Percentiles rank a stretch among this genome's conserved stretches.
Conservation (phyloP, 35 echinoderm and acorn worm genomes). For the Lytechinus pictus region DNA sequence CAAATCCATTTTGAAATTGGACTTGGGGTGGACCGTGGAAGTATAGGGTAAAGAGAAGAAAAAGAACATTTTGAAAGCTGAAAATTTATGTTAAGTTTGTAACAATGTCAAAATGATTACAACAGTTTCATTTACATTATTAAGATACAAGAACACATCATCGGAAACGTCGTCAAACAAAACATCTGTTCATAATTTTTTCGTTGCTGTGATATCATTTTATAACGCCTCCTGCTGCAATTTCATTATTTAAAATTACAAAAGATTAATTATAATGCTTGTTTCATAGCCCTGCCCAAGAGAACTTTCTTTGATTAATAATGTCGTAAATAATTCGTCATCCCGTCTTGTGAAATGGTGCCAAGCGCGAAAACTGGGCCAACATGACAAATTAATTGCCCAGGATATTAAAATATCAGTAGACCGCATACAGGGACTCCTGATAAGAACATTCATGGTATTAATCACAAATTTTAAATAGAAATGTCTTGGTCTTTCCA, state of each 20-base stretch:
- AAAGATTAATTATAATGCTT: background rate
- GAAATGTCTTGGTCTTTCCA: background rate
- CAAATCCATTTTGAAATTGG: too few species aligned
- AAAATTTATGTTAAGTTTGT: too few species aligned
- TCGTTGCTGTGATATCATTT: background rate
- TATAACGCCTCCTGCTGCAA: background rate
- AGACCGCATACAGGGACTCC: background rate
- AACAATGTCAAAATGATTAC: too few species aligned
- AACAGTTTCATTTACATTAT: too few species aligned
- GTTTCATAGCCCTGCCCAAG: background rate
- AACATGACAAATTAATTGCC: conserved; percentile 7
- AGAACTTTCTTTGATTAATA: background rate
- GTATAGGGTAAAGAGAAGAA: too few species aligned
- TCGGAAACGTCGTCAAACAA: too few species aligned
- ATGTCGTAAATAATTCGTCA: background rate
- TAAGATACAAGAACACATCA: too few species aligned
- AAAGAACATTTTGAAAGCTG: too few species aligned
- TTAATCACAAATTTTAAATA: background rate
- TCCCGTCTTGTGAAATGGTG: background rate
- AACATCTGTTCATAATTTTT: too few species aligned
- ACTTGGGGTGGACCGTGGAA: too few species aligned
- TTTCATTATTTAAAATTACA: background rate
- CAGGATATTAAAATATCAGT: background rate
- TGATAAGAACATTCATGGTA: background rate
- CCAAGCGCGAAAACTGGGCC: background rate